phyloP scores from a whole-genome alignment of 2,113 vertebrate genomes.

The Turnix velox region DNA sequence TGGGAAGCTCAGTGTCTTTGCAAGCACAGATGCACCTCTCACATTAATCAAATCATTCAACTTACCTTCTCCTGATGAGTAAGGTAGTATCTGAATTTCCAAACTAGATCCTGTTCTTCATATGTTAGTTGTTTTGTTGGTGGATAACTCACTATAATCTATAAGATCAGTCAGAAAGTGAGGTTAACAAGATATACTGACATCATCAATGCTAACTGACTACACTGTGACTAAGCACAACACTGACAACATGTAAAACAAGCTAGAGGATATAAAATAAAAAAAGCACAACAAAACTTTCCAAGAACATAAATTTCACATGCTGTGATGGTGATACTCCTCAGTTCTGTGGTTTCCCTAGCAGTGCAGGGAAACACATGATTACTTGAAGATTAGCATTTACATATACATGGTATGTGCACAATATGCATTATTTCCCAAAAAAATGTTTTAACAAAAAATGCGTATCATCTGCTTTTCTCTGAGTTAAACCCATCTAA shows the following conservation, averaged over 20 bases:
- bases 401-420: not conserved
- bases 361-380: not conserved
- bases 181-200: not conserved
- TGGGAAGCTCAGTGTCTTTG: not conserved
- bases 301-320: not conserved
- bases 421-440: fast-evolving
- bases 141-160: conserved; percentile 98
- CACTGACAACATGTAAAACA: not conserved
- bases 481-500: not conserved
- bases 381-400: not conserved
- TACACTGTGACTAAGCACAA: not conserved
- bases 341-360: not conserved
- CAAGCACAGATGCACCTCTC: not conserved
- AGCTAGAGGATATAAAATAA: not conserved
- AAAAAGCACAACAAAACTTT: not conserved
- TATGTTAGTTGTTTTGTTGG: conserved; percentile 96
- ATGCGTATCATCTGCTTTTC: not conserved
- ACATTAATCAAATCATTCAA: not conserved
- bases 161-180: not conserved
- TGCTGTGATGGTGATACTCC: not conserved
- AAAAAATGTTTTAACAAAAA: not conserved
- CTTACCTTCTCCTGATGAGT: conserved; percentile 96
- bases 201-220: not conserved
- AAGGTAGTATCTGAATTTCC: conserved; percentile 98
- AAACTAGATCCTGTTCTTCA: conserved; percentile 96